Evolutionary conservation across 1,140 invertebrate species (phyloP).

Genomic region (Drosophila novamexicana): DNA sequence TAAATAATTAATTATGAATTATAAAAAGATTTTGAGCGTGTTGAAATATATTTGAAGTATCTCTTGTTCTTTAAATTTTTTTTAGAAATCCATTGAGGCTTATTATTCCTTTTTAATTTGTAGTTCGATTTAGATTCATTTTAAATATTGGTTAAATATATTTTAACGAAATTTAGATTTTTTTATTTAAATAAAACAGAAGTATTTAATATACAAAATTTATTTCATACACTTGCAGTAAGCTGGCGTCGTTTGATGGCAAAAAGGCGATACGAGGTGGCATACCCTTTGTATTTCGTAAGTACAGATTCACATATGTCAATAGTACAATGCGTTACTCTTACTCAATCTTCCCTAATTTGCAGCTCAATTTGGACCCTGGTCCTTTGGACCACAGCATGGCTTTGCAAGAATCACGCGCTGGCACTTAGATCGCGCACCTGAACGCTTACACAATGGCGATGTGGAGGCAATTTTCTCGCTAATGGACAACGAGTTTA

Average conservation of each 20-base stretch:
- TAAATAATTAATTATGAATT: no score
- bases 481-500: constrained; percentile 96
- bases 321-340: background rate
- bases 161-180: no score
- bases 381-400: constrained; percentile 96
- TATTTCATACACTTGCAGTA: constrained; percentile 87
- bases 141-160: no score
- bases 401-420: constrained; percentile 96
- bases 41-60: no score
- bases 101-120: no score
- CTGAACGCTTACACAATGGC: constrained; percentile 93
- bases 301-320: constrained; percentile 85
- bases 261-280: constrained; percentile 97
- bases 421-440: constrained; percentile 95
- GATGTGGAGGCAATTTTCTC: constrained; percentile 96
- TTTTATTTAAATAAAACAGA: no score
- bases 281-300: constrained; percentile 98
- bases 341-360: background rate
- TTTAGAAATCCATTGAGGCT: no score
- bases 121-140: no score
- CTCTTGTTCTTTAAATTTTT: no score
- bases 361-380: constrained; percentile 96
- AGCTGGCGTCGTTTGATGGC: constrained; percentile 97
- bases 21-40: no score
- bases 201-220: background rate